Conservation (phyloP, 2,888 invertebrate genomes). For the Eilema griseolum region DNA sequence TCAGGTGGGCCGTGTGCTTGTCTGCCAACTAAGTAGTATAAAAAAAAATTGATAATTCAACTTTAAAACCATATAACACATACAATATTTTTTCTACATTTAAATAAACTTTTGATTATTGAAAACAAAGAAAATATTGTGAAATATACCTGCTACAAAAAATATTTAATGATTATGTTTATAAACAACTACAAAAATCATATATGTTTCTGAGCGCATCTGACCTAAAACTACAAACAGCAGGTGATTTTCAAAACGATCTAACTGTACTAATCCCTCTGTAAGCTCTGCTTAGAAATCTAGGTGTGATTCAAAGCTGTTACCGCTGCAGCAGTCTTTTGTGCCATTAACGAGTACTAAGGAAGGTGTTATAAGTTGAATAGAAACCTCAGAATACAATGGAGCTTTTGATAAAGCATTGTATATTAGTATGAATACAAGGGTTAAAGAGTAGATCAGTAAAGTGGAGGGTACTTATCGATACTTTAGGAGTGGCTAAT, state of each 20-base stretch:
- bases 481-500: neutral
- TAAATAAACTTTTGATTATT: too few relatives aligned
- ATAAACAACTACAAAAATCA: too few relatives aligned
- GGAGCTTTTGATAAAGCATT: slow-evolving; percentile 31
- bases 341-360: slow-evolving; percentile 26
- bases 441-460: slow-evolving; percentile 8
- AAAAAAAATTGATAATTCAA: too few relatives aligned
- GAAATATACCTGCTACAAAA: neutral
- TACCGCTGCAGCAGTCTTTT: slow-evolving; percentile 38
- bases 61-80: too few relatives aligned
- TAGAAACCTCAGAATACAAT: slow-evolving; percentile 30
- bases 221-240: slow-evolving; percentile 17
- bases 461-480: slow-evolving; percentile 10
- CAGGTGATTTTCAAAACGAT: slow-evolving; percentile 25
- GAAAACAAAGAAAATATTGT: too few relatives aligned
- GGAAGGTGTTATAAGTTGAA: slow-evolving; percentile 27
- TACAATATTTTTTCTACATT: too few relatives aligned
- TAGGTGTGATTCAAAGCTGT: slow-evolving; percentile 31
- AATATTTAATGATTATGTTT: too few relatives aligned
- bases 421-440: slow-evolving; percentile 19
- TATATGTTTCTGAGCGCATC: too few relatives aligned
- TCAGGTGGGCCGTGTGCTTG: too few relatives aligned
- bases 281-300: slow-evolving; percentile 45
- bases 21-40: too few relatives aligned
- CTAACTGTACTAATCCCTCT: slow-evolving; percentile 40